A percentile compares a stretch with the other conserved stretches of the same genome.
phyloP scores from a whole-genome alignment of 30 jellyfish, hydroid and myxozoan species.

The Aurelia sp. region DNA sequence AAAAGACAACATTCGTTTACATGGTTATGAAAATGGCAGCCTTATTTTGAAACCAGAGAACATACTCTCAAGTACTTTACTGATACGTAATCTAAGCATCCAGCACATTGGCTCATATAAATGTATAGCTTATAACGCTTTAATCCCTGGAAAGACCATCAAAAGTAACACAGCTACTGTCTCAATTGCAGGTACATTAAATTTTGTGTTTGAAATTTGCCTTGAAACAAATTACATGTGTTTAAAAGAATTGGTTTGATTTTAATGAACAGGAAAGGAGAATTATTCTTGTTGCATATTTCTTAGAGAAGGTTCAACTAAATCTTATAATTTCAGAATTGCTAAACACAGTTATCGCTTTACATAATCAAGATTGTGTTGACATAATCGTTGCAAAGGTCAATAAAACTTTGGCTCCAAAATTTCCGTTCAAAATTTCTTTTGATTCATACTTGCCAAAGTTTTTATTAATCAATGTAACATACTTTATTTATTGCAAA shows the following conservation, averaged over 20 bases:
- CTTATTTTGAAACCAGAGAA: conserved; percentile 10
- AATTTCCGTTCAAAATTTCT: too few relatives aligned
- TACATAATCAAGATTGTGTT: too few relatives aligned
- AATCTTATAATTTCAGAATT: too few relatives aligned
- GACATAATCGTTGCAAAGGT: too few relatives aligned
- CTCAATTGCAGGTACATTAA: conserved; percentile 57
- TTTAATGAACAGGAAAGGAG: too few relatives aligned
- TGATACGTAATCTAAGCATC: conserved; percentile 33
- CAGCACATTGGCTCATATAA: conserved; percentile 59
- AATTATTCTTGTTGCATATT: too few relatives aligned
- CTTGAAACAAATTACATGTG: background rate
- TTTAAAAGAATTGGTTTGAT: background rate
- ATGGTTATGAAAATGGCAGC: conserved; percentile 53
- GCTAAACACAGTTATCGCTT: too few relatives aligned
- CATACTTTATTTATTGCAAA: too few relatives aligned
- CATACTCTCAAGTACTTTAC: conserved; percentile 31
- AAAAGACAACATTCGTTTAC: conserved; percentile 42
- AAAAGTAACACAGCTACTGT: conserved; percentile 49
- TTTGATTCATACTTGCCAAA: too few relatives aligned
- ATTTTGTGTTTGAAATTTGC: background rate
- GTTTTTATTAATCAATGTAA: too few relatives aligned
- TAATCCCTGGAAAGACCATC: conserved; percentile 36
- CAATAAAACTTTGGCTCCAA: too few relatives aligned
- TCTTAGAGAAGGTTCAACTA: too few relatives aligned
- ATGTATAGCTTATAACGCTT: conserved; percentile 58